phyloP scores from a whole-genome alignment of 2,797 vertebrate species.

The Parotocinclus haroldoi region DNA sequence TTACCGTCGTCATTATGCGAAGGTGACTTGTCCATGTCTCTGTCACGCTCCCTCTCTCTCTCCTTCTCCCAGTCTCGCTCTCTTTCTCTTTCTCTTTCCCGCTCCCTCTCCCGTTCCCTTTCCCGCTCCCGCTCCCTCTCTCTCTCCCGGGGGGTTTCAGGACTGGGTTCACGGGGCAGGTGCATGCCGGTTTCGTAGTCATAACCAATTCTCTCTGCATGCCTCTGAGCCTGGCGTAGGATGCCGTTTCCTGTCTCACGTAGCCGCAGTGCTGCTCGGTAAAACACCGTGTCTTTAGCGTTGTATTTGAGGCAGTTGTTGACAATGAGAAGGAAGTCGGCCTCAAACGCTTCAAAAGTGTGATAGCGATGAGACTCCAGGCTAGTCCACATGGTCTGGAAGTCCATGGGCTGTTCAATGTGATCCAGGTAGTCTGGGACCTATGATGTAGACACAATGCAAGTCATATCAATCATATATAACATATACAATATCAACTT shows the following conservation, averaged over 20 bases:
- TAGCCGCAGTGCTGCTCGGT: constrained; percentile 89
- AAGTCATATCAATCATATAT: no score
- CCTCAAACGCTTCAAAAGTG: constrained; percentile 94
- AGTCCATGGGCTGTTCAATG: constrained; percentile 98
- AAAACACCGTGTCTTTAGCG: constrained; percentile 98
- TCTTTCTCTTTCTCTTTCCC: constrained; percentile 65
- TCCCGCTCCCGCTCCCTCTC: constrained; percentile 73
- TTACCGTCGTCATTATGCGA: constrained; percentile 75
- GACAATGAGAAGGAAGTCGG: constrained; percentile 95
- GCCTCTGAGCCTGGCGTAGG: constrained; percentile 86
- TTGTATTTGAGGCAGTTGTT: constrained; percentile 99
- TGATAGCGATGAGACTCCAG: constrained; percentile 94
- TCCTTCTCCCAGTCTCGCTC: constrained; percentile 54
- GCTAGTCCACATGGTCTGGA: constrained; percentile 97
- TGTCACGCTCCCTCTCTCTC: constrained; percentile 34
- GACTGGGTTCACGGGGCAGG: constrained; percentile 78
- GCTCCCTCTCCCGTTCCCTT: constrained; percentile 52
- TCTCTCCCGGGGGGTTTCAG: constrained; percentile 78
- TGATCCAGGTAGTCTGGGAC: constrained; percentile 98
- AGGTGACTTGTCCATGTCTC: constrained; percentile 61
- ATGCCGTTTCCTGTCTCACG: constrained; percentile 86
- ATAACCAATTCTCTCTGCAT: constrained; percentile 93
- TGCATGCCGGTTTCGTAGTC: constrained; percentile 96
- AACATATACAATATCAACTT: no score
- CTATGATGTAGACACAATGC: constrained; percentile 57